These are phyloP conservation scores for Australoheros scitulus DNA, from an alignment of 2,113 vertebrate genomes.

Conservation along the genomic window DNA sequence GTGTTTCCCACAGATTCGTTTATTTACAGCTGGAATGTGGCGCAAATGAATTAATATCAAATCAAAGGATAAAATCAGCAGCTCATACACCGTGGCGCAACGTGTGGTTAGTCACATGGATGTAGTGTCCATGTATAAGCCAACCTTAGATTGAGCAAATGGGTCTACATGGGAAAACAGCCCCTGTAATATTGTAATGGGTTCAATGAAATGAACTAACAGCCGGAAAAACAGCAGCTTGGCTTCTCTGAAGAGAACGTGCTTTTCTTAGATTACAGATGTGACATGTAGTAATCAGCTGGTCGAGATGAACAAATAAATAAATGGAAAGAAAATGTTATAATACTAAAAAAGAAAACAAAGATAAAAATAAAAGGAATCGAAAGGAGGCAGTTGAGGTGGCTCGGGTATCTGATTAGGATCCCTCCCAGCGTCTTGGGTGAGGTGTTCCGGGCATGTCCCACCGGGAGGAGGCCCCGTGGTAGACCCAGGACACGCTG, in stretches of 20 bases:
- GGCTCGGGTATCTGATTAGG: no score
- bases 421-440: no score
- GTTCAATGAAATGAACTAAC: background rate
- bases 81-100: rapidly evolving
- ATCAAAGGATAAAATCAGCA: background rate
- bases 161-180: background rate
- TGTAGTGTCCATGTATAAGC: background rate
- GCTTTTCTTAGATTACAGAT: background rate
- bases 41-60: background rate
- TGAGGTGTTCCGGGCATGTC: no score
- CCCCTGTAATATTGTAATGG: background rate
- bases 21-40: background rate
- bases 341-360: background rate
- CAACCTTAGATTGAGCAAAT: background rate
- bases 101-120: background rate
- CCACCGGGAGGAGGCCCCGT: no score
- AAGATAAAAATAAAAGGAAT: no score
- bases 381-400: no score
- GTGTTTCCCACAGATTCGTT: background rate
- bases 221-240: background rate
- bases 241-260: background rate
- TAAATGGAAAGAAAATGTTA: background rate
- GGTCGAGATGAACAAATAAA: background rate
- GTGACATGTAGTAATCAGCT: background rate
- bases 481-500: no score